phyloP scores from a whole-genome alignment of 2,113 vertebrate genomes.

The Blennius ocellaris region DNA sequence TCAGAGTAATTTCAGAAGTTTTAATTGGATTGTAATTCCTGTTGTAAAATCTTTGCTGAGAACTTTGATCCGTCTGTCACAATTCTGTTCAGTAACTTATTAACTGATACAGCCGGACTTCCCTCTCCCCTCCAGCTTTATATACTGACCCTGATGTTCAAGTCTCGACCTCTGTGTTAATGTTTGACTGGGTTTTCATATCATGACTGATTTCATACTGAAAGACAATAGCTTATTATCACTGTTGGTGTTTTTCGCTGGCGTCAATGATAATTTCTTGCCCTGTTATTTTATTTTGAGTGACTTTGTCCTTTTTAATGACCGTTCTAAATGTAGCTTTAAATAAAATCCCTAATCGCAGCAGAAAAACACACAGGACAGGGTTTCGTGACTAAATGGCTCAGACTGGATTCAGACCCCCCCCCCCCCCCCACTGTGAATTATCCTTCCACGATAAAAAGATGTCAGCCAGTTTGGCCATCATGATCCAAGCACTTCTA shows the following conservation, averaged over 20 bases:
- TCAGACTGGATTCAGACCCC: not conserved
- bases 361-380: conserved; percentile 31
- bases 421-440: conserved; percentile 7
- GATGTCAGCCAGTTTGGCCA: conserved; percentile 34
- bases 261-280: not conserved
- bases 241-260: conserved; percentile 38
- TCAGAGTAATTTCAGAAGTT: conserved; percentile 25
- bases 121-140: conserved; percentile 31
- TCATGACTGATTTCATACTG: conserved; percentile 73
- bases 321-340: conserved; percentile 74
- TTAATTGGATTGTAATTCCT: conserved; percentile 39
- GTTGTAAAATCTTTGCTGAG: conserved; percentile 7
- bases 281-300: conserved; percentile 68
- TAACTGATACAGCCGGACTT: conserved; percentile 44
- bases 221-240: conserved; percentile 63
- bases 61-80: conserved; percentile 12
- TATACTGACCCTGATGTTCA: conserved; percentile 35
- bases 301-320: conserved; percentile 69
- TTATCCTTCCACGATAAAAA: conserved; percentile 13
- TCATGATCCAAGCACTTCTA: conserved; percentile 62
- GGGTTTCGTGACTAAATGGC: conserved; percentile 13
- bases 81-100: conserved; percentile 44
- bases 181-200: conserved; percentile 62
- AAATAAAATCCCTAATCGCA: conserved; percentile 57
- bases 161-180: conserved; percentile 46